Evolutionary conservation across 1,140 invertebrate species (phyloP), one percentile per base, ranked within the genome.

Genomic region (Aphidius ervi): DNA sequence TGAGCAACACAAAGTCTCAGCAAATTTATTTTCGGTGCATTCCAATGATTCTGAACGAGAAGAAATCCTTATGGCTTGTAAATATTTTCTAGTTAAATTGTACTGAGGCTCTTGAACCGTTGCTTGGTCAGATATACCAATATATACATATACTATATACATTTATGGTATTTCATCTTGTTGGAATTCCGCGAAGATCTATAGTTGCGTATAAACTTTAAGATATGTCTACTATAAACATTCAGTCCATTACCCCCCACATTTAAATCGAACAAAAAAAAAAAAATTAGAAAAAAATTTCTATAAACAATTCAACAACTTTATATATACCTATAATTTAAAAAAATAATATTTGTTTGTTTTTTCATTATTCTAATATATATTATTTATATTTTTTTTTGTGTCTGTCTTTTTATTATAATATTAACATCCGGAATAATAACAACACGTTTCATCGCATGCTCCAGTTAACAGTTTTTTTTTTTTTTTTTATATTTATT

Each of bases 11-110:
- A 49, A 46, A 58, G 63, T 46, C 65, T 64, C 61, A 7, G 45
- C 49, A 5, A 68, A 73, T 67, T 68, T 73, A 73, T 73, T 73
- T 73, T 72, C 60, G 68, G 72, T 70, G 66, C 72, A 72, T 73
- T 72, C 66, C 70, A 70, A 61, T 48, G 58, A 3, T 31, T 31
- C 23, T 31, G 56, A 61, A 56, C 59, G 61, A 55, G 31, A 58
- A 59, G 57, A 41, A 56, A 50, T 50, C 46, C 55, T 52, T 54
- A 31, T 46, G 37, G 46, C 46, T 37, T 59, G 57, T 31, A 31
- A 31, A 31, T 31, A 31, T 31, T 31, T 31, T 31, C 23, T 31
- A 31, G 23, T 31, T 31, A 31, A 31, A 31, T 31, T 31, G 23
- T 31, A 31, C 23, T 31, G 23, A 42, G 42, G 56, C 16, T 37